These are phyloP conservation scores for Leptodirus hochenwartii DNA, from an alignment of 2,888 invertebrate genomes.

Conservation along the genomic window DNA sequence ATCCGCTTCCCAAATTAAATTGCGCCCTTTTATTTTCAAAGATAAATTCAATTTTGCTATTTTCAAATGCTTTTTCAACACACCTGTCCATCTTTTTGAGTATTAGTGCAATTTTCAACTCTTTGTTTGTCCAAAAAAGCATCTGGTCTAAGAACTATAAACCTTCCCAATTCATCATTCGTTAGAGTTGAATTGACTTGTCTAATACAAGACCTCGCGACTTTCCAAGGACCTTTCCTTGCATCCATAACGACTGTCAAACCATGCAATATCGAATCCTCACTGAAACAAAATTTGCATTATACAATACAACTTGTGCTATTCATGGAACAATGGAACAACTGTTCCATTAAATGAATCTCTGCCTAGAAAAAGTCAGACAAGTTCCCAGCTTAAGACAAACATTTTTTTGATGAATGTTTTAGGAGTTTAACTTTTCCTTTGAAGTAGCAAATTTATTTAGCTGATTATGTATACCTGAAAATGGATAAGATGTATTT, in stretches of 20 bases:
- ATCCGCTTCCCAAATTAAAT: too few species aligned
- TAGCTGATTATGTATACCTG: constrained; percentile 33
- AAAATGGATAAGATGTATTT: constrained; percentile 34
- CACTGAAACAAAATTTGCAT: constrained; percentile 26
- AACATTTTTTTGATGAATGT: too few species aligned
- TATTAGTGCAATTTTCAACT: constrained; percentile 48
- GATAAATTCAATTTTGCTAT: too few species aligned
- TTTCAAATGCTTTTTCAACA: too few species aligned
- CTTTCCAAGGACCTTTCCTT: constrained; percentile 41
- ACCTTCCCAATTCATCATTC: constrained; percentile 20
- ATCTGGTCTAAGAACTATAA: constrained; percentile 51
- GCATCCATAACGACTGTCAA: constrained; percentile 44
- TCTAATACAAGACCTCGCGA: constrained; percentile 39
- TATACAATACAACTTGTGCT: too few species aligned
- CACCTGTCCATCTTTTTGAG: constrained; percentile 41
- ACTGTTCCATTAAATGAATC: too few species aligned
- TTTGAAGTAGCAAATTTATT: too few species aligned
- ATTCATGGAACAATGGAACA: too few species aligned
- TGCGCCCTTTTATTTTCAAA: too few species aligned
- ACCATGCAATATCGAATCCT: constrained; percentile 33
- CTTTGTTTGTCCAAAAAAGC: constrained; percentile 58
- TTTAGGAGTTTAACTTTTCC: too few species aligned
- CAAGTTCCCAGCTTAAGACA: too few species aligned
- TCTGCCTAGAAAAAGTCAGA: too few species aligned
- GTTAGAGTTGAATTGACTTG: constrained; percentile 32